These are phyloP conservation scores for Torymus texanus DNA, from an alignment of 2,888 invertebrate species.

Conservation along the genomic window DNA sequence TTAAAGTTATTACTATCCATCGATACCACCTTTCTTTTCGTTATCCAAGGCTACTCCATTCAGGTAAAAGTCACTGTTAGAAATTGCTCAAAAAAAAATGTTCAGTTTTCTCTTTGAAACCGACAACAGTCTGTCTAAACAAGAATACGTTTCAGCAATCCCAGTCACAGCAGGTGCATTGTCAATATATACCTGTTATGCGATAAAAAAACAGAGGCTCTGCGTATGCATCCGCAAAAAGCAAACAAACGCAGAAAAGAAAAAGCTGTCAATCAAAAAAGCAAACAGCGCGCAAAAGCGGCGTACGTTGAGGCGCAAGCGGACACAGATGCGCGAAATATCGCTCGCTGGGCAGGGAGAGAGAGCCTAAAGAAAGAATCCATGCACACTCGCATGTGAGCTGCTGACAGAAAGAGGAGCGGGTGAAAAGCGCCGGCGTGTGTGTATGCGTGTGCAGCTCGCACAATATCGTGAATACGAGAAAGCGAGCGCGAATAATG, in stretches of 20 bases:
- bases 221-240: background rate
- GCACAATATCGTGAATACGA: too few relatives aligned
- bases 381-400: background rate
- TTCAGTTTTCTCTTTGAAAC: too few relatives aligned
- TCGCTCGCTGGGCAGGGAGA: slow-evolving; percentile 10
- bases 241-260: background rate
- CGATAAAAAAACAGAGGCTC: background rate
- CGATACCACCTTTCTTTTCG: too few relatives aligned
- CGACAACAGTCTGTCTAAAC: too few relatives aligned
- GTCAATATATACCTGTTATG: background rate
- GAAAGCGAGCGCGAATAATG: slow-evolving; percentile 2
- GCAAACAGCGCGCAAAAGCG: slow-evolving; percentile 4
- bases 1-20: too few relatives aligned
- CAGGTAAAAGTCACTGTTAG: too few relatives aligned
- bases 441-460: too few relatives aligned
- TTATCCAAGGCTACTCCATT: too few relatives aligned
- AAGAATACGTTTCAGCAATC: background rate
- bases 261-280: background rate
- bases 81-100: too few relatives aligned
- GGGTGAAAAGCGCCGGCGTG: too few relatives aligned
- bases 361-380: background rate
- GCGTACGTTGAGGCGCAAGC: background rate
- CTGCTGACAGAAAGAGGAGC: too few relatives aligned
- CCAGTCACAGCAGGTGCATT: background rate
- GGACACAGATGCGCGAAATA: slow-evolving; percentile 1